Percentiles rank a stretch among this genome's conserved stretches.
Evolutionary conservation across 2,797 vertebrate genomes (phyloP).

Genomic region (Crotalus adamanteus): DNA sequence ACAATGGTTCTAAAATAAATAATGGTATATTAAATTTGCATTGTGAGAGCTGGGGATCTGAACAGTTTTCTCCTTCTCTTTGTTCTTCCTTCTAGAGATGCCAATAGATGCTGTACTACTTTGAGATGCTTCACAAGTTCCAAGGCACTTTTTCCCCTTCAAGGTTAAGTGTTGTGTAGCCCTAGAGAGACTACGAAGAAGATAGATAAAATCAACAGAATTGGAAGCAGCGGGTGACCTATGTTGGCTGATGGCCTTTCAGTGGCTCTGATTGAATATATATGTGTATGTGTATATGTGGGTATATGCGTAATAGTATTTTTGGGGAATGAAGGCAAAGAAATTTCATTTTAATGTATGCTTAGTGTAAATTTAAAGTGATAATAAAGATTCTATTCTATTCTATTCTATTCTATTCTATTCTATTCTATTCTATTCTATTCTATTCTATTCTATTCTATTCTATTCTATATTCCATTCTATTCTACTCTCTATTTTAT

Average conservation of each 20-base stretch:
- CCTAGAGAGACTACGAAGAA: background rate
- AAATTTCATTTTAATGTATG: too few species aligned
- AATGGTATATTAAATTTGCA: conserved; percentile 18
- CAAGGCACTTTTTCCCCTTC: background rate
- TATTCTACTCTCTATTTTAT: too few species aligned
- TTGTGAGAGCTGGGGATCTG: background rate
- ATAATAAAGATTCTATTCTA: too few species aligned
- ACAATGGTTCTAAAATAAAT: conserved; percentile 17
- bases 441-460: too few species aligned
- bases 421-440: too few species aligned
- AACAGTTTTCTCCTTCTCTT: background rate
- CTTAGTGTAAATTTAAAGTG: too few species aligned
- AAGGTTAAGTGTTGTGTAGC: background rate
- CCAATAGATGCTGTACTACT: background rate
- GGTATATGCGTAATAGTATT: too few species aligned
- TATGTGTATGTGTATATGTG: too few species aligned
- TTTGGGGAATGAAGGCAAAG: too few species aligned
- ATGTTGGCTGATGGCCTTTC: background rate
- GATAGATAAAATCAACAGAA: background rate
- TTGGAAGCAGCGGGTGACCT: background rate
- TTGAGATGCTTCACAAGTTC: background rate
- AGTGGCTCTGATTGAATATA: background rate
- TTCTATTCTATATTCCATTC: too few species aligned
- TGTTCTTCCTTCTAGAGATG: background rate
- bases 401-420: too few species aligned